Evolutionary conservation across 2,797 vertebrate genomes (phyloP).

Genomic region (Zalophus californianus): DNA sequence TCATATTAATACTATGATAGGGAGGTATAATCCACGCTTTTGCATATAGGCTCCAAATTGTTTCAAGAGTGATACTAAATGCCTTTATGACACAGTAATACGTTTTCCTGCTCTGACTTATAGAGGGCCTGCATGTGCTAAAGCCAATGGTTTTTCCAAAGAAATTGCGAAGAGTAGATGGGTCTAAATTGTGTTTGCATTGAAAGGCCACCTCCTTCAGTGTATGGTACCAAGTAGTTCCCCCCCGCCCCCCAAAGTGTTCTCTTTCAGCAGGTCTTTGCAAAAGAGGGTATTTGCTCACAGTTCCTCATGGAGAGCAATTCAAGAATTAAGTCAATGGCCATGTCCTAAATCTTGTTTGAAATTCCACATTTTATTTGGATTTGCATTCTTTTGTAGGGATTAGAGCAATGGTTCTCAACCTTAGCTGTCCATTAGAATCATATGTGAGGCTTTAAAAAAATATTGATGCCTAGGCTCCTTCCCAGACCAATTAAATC

Average conservation of each 20-base stretch:
- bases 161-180: conserved; percentile 34
- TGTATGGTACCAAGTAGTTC: background rate
- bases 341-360: conserved; percentile 58
- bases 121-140: background rate
- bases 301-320: conserved; percentile 72
- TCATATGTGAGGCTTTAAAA: conserved; percentile 41
- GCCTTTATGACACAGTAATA: conserved; percentile 46
- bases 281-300: conserved; percentile 73
- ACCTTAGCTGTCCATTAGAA: conserved; percentile 57
- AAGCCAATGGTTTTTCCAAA: conserved; percentile 1
- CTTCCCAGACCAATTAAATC: conserved; percentile 66
- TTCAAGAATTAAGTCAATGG: conserved; percentile 76
- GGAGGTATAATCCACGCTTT: background rate
- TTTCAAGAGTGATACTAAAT: conserved; percentile 12
- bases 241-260: conserved; percentile 33
- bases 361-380: conserved; percentile 72
- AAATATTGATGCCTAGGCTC: conserved; percentile 17
- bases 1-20: conserved; percentile 39
- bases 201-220: conserved; percentile 70
- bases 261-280: conserved; percentile 71
- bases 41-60: background rate
- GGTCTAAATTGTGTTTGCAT: conserved; percentile 64
- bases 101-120: background rate
- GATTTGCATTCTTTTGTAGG: conserved; percentile 63
- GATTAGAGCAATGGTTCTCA: conserved; percentile 56